These are phyloP conservation scores for Drosophila lowei DNA, from an alignment of 1,140 invertebrate species.

Conservation along the genomic window DNA sequence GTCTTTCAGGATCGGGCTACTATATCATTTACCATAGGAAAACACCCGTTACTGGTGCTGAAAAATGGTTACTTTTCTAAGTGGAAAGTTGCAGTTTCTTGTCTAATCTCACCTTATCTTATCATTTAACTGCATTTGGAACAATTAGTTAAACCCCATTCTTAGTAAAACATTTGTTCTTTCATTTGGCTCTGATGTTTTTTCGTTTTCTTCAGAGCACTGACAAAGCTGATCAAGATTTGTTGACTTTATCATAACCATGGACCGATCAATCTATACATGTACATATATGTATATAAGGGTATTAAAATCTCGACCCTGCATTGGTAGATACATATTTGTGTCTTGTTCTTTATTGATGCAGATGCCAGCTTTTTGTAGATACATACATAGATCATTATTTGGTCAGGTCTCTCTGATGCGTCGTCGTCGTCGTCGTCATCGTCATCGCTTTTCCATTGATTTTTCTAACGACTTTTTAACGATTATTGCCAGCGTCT, in stretches of 20 bases:
- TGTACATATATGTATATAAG: not conserved
- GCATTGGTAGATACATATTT: not conserved
- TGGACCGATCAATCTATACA: not conserved
- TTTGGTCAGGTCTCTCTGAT: slow-evolving; percentile 30
- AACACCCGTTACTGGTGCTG: too few species aligned
- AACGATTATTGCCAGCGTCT: slow-evolving; percentile 73
- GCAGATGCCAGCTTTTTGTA: slow-evolving; percentile 30
- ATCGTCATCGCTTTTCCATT: slow-evolving; percentile 69
- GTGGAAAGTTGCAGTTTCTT: too few species aligned
- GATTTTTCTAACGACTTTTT: slow-evolving; percentile 75
- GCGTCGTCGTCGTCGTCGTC: slow-evolving; percentile 58
- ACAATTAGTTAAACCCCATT: too few species aligned
- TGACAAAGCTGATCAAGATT: too few species aligned
- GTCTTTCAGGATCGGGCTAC: too few species aligned
- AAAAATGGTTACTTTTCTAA: not conserved
- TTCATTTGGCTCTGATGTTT: too few species aligned
- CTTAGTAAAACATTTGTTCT: too few species aligned
- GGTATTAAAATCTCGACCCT: not conserved
- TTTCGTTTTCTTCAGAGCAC: too few species aligned
- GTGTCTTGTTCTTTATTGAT: not conserved
- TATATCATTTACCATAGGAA: too few species aligned
- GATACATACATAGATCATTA: slow-evolving; percentile 55
- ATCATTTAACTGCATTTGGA: too few species aligned
- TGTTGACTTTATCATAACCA: too few species aligned
- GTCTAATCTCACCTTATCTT: too few species aligned